A percentile compares a stretch with the other conserved stretches of the same genome.
Evolutionary conservation across 2,797 vertebrate species (phyloP).

Genomic region (Labeo calbasu): DNA sequence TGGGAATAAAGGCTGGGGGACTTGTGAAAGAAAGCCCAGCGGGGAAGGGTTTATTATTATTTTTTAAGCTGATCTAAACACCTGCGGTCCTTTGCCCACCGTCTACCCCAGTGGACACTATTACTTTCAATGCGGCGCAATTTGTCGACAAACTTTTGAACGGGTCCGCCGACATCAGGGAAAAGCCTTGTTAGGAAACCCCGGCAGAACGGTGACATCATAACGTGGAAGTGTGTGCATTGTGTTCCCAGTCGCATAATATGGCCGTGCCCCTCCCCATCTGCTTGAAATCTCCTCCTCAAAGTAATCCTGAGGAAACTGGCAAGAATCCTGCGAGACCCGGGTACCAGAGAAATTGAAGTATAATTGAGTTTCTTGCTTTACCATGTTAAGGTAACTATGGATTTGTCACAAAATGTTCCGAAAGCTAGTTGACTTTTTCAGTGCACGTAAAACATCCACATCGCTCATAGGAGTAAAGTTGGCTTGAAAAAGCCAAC

Average conservation of each 20-base stretch:
- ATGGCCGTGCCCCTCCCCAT: slow-evolving; percentile 12
- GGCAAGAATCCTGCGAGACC: neutral
- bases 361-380: neutral
- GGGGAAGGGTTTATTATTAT: slow-evolving; percentile 82
- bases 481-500: too few species aligned
- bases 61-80: slow-evolving; percentile 90
- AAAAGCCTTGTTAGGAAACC: slow-evolving; percentile 44
- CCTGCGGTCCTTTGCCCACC: slow-evolving; percentile 80
- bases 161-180: neutral
- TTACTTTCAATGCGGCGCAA: slow-evolving; percentile 67
- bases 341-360: neutral
- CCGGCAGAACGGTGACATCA: slow-evolving; percentile 53
- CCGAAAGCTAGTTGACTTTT: too few species aligned
- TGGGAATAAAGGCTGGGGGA: slow-evolving; percentile 83
- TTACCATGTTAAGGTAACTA: too few species aligned
- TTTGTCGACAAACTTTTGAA: slow-evolving; percentile 54
- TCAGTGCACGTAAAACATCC: too few species aligned
- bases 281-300: slow-evolving; percentile 5
- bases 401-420: too few species aligned
- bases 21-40: slow-evolving; percentile 82
- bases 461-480: too few species aligned
- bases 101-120: slow-evolving; percentile 79
- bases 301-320: slow-evolving; percentile 44
- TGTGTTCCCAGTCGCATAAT: slow-evolving; percentile 8
- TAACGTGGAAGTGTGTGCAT: slow-evolving; percentile 48